These are phyloP conservation scores for Aphelocoma californica DNA, from an alignment of 2,797 vertebrate species.

Conservation along the genomic window DNA sequence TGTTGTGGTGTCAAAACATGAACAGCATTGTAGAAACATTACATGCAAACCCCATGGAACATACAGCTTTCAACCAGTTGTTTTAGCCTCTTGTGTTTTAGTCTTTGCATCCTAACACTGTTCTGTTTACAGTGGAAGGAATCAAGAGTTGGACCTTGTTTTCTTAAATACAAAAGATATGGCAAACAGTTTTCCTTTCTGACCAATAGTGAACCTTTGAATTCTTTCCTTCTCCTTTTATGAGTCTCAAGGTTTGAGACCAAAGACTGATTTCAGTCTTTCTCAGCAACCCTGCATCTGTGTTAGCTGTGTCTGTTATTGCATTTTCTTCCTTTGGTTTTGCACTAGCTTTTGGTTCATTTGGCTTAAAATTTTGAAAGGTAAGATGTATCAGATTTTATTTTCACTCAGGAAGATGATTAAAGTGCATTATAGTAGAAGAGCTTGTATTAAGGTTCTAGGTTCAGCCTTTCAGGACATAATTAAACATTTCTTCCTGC, in stretches of 20 bases:
- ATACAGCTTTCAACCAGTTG: background rate
- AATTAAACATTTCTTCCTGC: background rate
- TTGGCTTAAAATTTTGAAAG: background rate
- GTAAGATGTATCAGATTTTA: background rate
- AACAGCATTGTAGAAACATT: background rate
- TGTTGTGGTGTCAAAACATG: background rate
- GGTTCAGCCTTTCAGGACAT: background rate
- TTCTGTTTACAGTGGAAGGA: background rate
- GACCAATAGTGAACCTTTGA: background rate
- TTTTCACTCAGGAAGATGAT: background rate
- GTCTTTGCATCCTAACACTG: background rate
- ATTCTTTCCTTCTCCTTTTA: background rate
- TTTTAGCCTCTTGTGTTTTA: background rate
- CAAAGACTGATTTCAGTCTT: background rate
- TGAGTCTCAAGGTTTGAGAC: background rate
- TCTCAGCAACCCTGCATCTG: background rate
- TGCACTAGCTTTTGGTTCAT: background rate
- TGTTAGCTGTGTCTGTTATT: background rate
- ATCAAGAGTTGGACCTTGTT: background rate
- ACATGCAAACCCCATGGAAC: fast-evolving
- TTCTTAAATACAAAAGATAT: background rate
- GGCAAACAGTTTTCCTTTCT: background rate
- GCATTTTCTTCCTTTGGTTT: background rate
- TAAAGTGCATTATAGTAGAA: background rate
- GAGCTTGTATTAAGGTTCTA: background rate